Evolutionary conservation across 2,113 vertebrate genomes (phyloP).

Genomic region (Elgaria multicarinata): DNA sequence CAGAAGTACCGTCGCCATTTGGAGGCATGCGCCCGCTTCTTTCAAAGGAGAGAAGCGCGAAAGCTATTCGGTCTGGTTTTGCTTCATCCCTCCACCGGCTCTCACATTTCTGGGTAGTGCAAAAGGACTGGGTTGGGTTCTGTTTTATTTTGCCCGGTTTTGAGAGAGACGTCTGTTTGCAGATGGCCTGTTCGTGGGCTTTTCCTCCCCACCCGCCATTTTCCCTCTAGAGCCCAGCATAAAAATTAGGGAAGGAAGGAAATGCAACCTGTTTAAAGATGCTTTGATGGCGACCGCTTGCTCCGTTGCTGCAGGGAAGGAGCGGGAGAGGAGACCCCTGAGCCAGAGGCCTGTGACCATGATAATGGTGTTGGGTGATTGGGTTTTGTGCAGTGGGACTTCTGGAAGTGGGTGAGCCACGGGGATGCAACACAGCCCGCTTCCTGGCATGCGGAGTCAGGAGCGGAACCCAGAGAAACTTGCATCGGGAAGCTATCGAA

Average conservation of each 20-base stretch:
- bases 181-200: neutral
- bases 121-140: too few species aligned
- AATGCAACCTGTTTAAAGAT: too few species aligned
- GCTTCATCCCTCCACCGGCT: too few species aligned
- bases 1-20: neutral
- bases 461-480: too few species aligned
- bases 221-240: neutral
- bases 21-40: too few species aligned
- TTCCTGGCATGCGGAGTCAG: too few species aligned
- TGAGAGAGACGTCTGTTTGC: neutral
- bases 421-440: fast-evolving
- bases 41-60: neutral
- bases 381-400: neutral
- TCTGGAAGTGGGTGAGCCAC: neutral
- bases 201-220: neutral
- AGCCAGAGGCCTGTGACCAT: neutral
- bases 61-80: too few species aligned
- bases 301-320: neutral
- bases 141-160: neutral
- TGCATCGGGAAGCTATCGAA: neutral
- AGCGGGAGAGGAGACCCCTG: neutral
- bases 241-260: neutral
- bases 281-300: neutral
- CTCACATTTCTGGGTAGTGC: neutral
- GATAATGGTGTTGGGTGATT: neutral